Evolutionary conservation across 2,113 vertebrate genomes (phyloP), one percentile per base, ranked within the genome.

Genomic region (Bubo bubo): DNA sequence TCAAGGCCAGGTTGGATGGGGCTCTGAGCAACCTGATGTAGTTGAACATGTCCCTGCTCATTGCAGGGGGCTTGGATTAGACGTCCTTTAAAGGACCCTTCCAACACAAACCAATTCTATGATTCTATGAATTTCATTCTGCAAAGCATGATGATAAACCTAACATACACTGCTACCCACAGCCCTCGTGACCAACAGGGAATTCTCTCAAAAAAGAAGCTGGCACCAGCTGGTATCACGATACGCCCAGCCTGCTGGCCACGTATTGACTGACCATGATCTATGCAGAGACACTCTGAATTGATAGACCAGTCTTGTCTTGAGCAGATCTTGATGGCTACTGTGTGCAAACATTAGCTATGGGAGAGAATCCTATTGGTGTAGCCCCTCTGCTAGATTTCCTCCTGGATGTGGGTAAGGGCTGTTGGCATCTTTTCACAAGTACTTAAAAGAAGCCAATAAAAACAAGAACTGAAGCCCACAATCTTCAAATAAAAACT

Each of bases 331-430:
- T 4, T 32, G 56, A 37, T 21, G 58, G 64, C 50, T 27, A 5
- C 47, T 9, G 14, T 2, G 14, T 8, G 26, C 79, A 56, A 89
- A 60, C 75, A 18, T 32, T 3, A 32, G 70, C 62, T 41, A 13
- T 0, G 14, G 50, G 41, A 56, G 24, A 58, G 32, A 52, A 79
- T 9, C 2, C 1, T 8, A 32, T 1, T 18, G 27, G 34, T n/a
- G 30, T 12, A 13, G 35, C 13, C 41, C 14, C 47, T 55, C 73
- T 34, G 24, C 66, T 59, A 23, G 35, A 22, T 52, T 34, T 71
- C 47, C 60, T 59, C n/a, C 63, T 32, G 18, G 26, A 32, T 8
- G 24, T 6, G 20, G 35, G 26, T 35, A 66, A 70, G 11, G 62
- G 62, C 49, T 60, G 23, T 6, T 63, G 87, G 53, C 58, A 72